Evolutionary conservation across 2,888 invertebrate genomes (phyloP), one percentile per base, ranked within the genome.

Genomic region (Drosophila robusta): DNA sequence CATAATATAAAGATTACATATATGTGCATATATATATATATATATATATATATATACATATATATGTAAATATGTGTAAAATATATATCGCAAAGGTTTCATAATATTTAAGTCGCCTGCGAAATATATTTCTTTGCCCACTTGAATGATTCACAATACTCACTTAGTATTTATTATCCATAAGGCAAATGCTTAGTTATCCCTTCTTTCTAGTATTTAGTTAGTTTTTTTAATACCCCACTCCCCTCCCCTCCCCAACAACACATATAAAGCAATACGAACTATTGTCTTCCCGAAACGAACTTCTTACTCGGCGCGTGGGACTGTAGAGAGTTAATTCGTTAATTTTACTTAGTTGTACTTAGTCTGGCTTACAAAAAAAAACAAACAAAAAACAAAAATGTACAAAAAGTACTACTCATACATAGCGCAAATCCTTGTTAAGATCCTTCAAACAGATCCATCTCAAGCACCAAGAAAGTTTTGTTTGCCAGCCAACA

Each of bases 61-160:
- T 18, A 18, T 18, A 18, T 18, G 18, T 18, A 2, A 1, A 18
- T 18, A 29, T 42, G 45, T 46, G 1, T 32, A 34, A 14, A 22
- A 32, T 22, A 50, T 38, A 65, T 55, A 47, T 70, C 44, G 55
- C 64, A 70, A 68, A 70, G 82, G 82, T 82, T 82, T 82, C 82
- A 82, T 82, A 67, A 86, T 26, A 70, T 49, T 83, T 86, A 82
- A 78, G 86, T 72, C 75, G 57, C 71, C 52, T 67, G 47, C 62
- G 46, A 32, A 46, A 34, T 22, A 46, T 32, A 14, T 51, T 42
- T 11, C 11, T 58, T 58, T 18, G 46, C 36, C 74, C 57, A 57
- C 49, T 74, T 63, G 47, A 63, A 67, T n/a, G 44, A 54, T 45
- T 63, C 38, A 54, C 29, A 29, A 29, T 32, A 32, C 32, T 32